Evolutionary conservation across 2,888 invertebrate species (phyloP), one percentile per base, ranked within the genome.

Genomic region (Spodoptera picta): DNA sequence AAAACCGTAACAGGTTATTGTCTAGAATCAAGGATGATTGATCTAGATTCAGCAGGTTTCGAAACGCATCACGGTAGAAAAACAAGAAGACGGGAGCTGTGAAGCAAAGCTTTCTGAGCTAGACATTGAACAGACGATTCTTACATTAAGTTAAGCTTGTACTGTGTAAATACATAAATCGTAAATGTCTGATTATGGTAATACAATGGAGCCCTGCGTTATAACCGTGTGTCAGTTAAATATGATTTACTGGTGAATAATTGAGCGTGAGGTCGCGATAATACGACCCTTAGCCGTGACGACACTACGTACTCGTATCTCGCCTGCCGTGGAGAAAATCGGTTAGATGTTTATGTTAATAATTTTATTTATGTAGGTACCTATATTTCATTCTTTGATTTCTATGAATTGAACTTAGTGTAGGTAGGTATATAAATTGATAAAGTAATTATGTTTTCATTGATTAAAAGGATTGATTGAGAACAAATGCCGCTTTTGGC

Each of bases 231-330:
- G 36, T 10, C 47, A 14, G 50, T 76, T 19, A 64, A 76, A 57
- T 63, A 60, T 77, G 65, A 77, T 74, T 64, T 61, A 64, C 49
- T 62, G 41, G 19, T 65, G 51, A 63, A 60, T 74, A 66, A 65
- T 77, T 65, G 61, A 77, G 67, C 51, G 44, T 59, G 54, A 59
- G 67, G 71, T 65, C 64, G 60, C 57, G 75, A 70, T 78, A 67
- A 62, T 62, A 56, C 67, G 78, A 70, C 78, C 75, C 70, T 62
- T 70, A 41, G 9, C 11, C 50, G 10, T 65, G 56, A 59, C 47
- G 47, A 64, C 60, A 31, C 53, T 77, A 19, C 19, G 19, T 19
- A 19, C 19, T 19, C 19, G 19, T 19, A 60, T 77, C 69, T 75
- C 45, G 42, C 47, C 14, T n/a, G 48, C 45, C 41, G 63, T 44